Conservation (phyloP, 2,888 invertebrate species). For the Artemia sp. region DNA sequence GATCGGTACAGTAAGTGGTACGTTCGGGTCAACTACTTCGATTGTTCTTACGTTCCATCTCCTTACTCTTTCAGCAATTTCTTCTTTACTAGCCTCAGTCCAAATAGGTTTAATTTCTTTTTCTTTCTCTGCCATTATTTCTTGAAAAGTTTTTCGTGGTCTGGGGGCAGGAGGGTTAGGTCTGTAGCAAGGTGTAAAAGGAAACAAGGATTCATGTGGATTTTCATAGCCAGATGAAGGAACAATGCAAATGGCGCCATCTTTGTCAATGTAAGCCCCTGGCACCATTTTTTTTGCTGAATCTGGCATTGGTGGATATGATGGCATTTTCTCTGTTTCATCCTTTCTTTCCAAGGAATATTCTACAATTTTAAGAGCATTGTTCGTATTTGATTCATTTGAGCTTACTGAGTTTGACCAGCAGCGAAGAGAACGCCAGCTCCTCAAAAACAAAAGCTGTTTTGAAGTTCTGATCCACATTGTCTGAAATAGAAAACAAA, state of each 20-base stretch:
- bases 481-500: too few species aligned
- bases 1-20: conserved; percentile 7
- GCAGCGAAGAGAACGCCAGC: too few species aligned
- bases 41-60: conserved; percentile 11
- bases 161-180: conserved; percentile 1
- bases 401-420: too few species aligned
- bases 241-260: conserved; percentile 6
- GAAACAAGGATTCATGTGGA: background rate
- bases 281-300: background rate
- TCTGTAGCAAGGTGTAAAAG: background rate
- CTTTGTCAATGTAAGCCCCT: conserved; percentile 1
- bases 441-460: too few species aligned
- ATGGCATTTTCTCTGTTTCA: too few species aligned
- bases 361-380: too few species aligned
- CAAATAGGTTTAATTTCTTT: conserved; percentile 1
- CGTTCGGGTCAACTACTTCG: conserved; percentile 11
- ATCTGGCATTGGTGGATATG: background rate
- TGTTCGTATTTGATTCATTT: too few species aligned
- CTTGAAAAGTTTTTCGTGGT: background rate
- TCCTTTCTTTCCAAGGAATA: too few species aligned
- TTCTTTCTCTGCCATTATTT: background rate
- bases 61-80: background rate
- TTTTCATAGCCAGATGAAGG: background rate
- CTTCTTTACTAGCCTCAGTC: background rate
- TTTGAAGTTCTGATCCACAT: too few species aligned